These are phyloP conservation scores for Plectrocnemia conspersa DNA, from an alignment of 1,140 invertebrate species.

Conservation along the genomic window DNA sequence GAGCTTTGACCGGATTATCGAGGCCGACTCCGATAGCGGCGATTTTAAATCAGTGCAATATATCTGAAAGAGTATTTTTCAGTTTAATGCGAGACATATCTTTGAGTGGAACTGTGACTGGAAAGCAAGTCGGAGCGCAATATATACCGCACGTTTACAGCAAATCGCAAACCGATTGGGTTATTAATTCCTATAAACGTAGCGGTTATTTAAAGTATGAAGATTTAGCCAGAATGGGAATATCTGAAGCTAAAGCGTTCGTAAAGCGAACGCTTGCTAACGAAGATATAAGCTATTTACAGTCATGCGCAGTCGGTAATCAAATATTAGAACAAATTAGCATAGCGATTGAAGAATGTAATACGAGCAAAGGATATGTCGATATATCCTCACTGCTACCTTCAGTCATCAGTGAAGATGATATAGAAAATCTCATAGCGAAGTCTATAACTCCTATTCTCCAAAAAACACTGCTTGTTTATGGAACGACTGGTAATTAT, in stretches of 20 bases:
- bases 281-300: constrained; percentile 68
- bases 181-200: constrained; percentile 86
- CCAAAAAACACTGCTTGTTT: constrained; percentile 41
- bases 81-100: constrained; percentile 62
- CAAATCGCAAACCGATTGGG: constrained; percentile 78
- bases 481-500: constrained; percentile 36
- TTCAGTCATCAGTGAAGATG: constrained; percentile 70
- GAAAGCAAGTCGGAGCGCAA: constrained; percentile 68
- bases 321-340: constrained; percentile 73
- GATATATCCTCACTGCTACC: constrained; percentile 78
- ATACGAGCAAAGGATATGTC: constrained; percentile 67
- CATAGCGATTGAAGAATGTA: constrained; percentile 79
- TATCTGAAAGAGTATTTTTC: constrained; percentile 82
- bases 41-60: constrained; percentile 72
- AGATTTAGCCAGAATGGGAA: constrained; percentile 78
- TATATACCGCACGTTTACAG: constrained; percentile 89
- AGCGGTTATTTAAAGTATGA: constrained; percentile 96
- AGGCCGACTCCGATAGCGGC: constrained; percentile 77
- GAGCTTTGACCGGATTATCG: constrained; percentile 81
- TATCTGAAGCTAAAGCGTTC: constrained; percentile 78
- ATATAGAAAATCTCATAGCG: constrained; percentile 69
- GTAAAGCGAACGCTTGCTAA: constrained; percentile 72
- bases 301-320: constrained; percentile 72
- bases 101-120: constrained; percentile 74
- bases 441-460: constrained; percentile 55